Percentiles rank a stretch among this genome's conserved stretches.
phyloP scores from a whole-genome alignment of 2,888 invertebrate genomes.

The Lomographa bimaculata region DNA sequence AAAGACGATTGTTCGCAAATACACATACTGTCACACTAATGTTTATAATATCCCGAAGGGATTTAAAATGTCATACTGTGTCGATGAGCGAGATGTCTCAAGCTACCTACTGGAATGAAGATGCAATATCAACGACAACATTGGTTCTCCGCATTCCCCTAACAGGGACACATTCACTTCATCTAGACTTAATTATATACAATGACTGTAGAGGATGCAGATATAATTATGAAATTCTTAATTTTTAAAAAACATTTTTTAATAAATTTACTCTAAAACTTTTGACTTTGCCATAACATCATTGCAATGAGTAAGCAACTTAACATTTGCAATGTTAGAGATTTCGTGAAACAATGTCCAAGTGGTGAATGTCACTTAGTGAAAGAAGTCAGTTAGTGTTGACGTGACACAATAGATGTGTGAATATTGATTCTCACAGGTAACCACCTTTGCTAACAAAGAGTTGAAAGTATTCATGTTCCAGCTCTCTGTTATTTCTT shows the following conservation, averaged over 20 bases:
- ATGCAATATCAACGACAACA: slow-evolving; percentile 55
- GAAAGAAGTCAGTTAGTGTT: slow-evolving; percentile 34
- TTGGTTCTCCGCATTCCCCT: slow-evolving; percentile 61
- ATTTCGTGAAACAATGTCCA: slow-evolving; percentile 61
- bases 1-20: slow-evolving; percentile 72
- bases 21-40: slow-evolving; percentile 71
- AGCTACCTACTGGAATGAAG: slow-evolving; percentile 76
- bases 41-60: slow-evolving; percentile 73
- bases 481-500: slow-evolving; percentile 11
- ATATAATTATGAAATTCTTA: slow-evolving; percentile 60
- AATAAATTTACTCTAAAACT: slow-evolving; percentile 31
- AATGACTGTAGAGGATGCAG: slow-evolving; percentile 59
- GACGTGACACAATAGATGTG: slow-evolving; percentile 46
- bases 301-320: slow-evolving; percentile 32
- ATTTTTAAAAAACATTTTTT: slow-evolving; percentile 48
- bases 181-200: slow-evolving; percentile 69
- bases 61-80: slow-evolving; percentile 72
- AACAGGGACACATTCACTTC: slow-evolving; percentile 70
- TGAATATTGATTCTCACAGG: slow-evolving; percentile 40
- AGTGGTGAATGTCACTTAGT: slow-evolving; percentile 51
- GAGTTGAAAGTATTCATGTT: slow-evolving; percentile 49
- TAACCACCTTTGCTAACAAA: slow-evolving; percentile 52
- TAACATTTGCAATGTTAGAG: slow-evolving; percentile 24
- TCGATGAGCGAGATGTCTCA: slow-evolving; percentile 63
- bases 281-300: slow-evolving; percentile 24